phyloP scores from a whole-genome alignment of 2,797 vertebrate species.

The Muscicapa comitata region DNA sequence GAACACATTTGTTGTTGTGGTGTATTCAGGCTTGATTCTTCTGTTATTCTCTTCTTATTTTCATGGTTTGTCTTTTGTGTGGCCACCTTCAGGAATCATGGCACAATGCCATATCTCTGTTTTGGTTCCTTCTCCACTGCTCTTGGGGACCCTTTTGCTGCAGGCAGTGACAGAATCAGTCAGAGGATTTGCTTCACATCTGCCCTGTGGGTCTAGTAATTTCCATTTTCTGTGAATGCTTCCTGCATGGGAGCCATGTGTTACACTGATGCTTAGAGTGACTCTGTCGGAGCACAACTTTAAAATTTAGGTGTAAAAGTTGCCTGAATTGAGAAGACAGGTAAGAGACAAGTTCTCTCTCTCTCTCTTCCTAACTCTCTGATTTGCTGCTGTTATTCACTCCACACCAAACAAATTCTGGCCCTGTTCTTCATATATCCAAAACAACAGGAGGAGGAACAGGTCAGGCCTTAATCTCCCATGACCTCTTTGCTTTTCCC shows the following conservation, averaged over 20 bases:
- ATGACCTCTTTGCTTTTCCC: rapidly evolving
- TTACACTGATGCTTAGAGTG: not conserved
- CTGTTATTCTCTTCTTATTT: not conserved
- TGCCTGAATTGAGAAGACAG: not conserved
- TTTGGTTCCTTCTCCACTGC: not conserved
- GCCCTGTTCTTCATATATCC: not conserved
- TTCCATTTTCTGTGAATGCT: not conserved
- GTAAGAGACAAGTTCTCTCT: not conserved
- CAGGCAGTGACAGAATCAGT: not conserved
- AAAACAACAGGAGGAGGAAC: not conserved
- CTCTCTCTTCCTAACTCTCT: not conserved
- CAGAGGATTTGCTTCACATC: not conserved
- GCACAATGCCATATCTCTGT: not conserved
- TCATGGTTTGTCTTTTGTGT: not conserved
- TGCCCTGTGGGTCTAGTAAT: not conserved
- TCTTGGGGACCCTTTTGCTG: not conserved
- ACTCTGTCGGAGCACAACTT: not conserved
- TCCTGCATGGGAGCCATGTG: not conserved
- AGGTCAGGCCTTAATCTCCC: not conserved
- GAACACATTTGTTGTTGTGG: not conserved
- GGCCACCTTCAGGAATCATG: not conserved
- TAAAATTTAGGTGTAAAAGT: not conserved
- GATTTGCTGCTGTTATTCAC: not conserved
- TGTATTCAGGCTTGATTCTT: not conserved
- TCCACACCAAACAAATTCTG: not conserved